phyloP scores from a whole-genome alignment of 2,113 vertebrate species.

The Oryzias woworae region DNA sequence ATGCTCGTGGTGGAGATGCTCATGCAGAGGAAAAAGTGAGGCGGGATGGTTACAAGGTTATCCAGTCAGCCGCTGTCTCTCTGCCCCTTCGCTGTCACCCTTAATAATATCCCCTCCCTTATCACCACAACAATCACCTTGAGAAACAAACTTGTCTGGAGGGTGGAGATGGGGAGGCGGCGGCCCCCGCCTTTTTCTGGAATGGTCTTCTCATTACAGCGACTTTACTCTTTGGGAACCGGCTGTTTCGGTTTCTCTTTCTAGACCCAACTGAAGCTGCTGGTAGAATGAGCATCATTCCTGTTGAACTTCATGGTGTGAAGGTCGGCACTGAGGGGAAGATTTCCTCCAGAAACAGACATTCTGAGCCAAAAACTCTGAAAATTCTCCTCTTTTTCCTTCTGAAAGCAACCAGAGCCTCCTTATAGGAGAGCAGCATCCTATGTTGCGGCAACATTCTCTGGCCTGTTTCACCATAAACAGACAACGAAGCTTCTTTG shows the following conservation, averaged over 20 bases:
- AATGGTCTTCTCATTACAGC: conserved; percentile 60
- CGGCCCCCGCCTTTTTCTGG: conserved; percentile 40
- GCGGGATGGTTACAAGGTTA: conserved; percentile 75
- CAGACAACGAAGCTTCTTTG: background rate
- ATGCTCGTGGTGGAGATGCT: conserved; percentile 60
- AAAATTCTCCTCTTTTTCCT: conserved; percentile 8
- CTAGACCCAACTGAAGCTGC: no score
- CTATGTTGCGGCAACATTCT: background rate
- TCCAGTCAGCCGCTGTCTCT: conserved; percentile 71
- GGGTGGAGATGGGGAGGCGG: conserved; percentile 55
- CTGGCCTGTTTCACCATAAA: background rate
- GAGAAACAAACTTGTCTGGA: conserved; percentile 78
- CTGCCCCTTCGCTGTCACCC: conserved; percentile 77
- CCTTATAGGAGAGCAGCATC: background rate
- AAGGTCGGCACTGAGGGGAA: no score
- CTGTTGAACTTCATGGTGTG: no score
- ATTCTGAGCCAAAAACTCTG: background rate
- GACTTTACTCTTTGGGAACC: conserved; percentile 48
- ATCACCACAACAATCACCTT: conserved; percentile 80
- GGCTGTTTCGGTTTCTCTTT: conserved; percentile 8
- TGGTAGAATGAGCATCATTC: no score
- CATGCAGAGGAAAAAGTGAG: conserved; percentile 64
- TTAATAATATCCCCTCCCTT: conserved; percentile 78
- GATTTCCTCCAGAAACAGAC: no score
- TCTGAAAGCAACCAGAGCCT: background rate